These are phyloP conservation scores for Lacanobia wlatinum DNA, from an alignment of 2,888 invertebrate species.

Conservation along the genomic window DNA sequence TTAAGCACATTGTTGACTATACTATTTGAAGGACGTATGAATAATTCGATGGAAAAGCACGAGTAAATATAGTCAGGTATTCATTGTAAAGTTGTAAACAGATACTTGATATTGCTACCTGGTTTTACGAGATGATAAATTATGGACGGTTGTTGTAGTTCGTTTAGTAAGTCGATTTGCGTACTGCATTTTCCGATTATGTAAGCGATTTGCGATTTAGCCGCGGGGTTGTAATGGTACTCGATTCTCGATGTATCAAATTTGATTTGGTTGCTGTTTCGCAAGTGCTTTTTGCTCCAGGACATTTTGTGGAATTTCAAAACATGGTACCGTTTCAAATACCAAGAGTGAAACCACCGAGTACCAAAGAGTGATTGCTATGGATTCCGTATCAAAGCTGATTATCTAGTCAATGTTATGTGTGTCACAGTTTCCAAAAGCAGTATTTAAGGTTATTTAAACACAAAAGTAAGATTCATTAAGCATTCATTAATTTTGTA, in stretches of 20 bases:
- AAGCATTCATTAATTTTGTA: constrained; percentile 8
- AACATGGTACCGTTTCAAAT: constrained; percentile 10
- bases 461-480: background rate
- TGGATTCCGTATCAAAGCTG: background rate
- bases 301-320: constrained; percentile 24
- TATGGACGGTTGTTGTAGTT: constrained; percentile 23
- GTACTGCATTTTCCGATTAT: constrained; percentile 46
- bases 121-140: constrained; percentile 41
- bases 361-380: background rate
- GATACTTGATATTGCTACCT: constrained; percentile 36
- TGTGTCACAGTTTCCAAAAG: background rate
- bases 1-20: constrained; percentile 60
- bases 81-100: constrained; percentile 50
- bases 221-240: constrained; percentile 25
- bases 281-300: constrained; percentile 29
- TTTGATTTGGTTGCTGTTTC: constrained; percentile 32
- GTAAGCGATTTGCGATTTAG: constrained; percentile 47
- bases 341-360: background rate
- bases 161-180: constrained; percentile 34
- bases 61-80: constrained; percentile 40
- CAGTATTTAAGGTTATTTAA: background rate
- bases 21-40: constrained; percentile 59
- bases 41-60: constrained; percentile 59
- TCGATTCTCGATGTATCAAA: constrained; percentile 30
- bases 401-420: background rate